Evolutionary conservation across 2,797 vertebrate genomes (phyloP), one percentile per base, ranked within the genome.

Genomic region (Dendrocincla tyrannina): DNA sequence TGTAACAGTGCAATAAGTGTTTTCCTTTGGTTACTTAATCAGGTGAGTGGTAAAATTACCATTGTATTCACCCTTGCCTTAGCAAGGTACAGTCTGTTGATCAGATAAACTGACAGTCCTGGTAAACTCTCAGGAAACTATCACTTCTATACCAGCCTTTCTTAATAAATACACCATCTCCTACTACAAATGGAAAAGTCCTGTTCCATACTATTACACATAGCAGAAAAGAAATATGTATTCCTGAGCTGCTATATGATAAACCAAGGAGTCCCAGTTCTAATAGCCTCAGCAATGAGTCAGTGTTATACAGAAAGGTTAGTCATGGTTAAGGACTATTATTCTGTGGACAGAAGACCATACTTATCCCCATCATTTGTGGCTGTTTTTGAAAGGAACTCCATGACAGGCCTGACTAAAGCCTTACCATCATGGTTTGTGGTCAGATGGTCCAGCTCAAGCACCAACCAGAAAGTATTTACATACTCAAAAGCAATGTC

Each of bases 341-440:
- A 96, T 96, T 90, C 89, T 97, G 97, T 93, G 98, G 97, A 80
- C 93, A 80, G 91, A 68, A 93, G 84, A 56, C 55, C 42, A 50
- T 91, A 44, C 52, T 93, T 75, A 94, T 89, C 90, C 87, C 94
- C 76, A 79, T 95, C 76, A 94, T 96, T 97, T 97, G 97, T 95
- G 96, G 98, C 97, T 92, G 39, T n/a, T 87, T 94, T 77, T 93
- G 94, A 93, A 95, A 92, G 64, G 66, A 68, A 56, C 69, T 95
- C 59, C 89, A 66, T 52, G 84, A 52, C 18, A 83, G 50, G 41
- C 60, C 70, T 97, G 96, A 77, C 88, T 88, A 62, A 92, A 92
- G 69, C 53, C 93, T 98, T 91, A 95, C 96, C 95, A 35, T 91
- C 96, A 78, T 96, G 98, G 97, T 96, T 97, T 97, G 97, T 97